A percentile compares a stretch with the other conserved stretches of the same genome.
Conservation (phyloP, 2,888 invertebrate genomes). For the Trisateles emortualis region DNA sequence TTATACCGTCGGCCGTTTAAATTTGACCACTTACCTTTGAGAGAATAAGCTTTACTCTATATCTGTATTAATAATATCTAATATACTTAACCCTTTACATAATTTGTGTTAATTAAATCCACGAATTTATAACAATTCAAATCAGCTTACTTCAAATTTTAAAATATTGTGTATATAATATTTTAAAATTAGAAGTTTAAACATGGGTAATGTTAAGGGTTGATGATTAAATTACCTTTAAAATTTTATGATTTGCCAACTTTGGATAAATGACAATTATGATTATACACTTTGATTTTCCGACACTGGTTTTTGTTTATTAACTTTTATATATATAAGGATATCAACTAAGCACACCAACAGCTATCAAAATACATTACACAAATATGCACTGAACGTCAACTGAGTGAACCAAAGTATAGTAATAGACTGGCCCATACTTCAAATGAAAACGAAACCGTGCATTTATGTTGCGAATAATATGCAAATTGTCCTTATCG, state of each 20-base stretch:
- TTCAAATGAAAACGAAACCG: slow-evolving; percentile 71
- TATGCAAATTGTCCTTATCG: slow-evolving; percentile 76
- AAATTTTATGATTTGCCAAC: too few species aligned
- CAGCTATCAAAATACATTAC: neutral
- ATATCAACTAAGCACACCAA: neutral
- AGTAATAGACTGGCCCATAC: slow-evolving; percentile 60
- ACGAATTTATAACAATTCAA: too few species aligned
- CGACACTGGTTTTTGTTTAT: neutral
- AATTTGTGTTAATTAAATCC: too few species aligned
- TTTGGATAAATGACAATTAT: too few species aligned
- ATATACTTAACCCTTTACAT: too few species aligned
- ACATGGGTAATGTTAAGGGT: too few species aligned
- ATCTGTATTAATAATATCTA: too few species aligned
- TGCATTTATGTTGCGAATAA: slow-evolving; percentile 70
- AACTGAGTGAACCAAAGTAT: slow-evolving; percentile 57
- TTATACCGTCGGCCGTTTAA: slow-evolving; percentile 20
- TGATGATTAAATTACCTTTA: too few species aligned
- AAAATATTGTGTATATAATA: too few species aligned
- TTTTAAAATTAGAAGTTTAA: too few species aligned
- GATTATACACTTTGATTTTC: neutral
- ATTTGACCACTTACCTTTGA: slow-evolving; percentile 7
- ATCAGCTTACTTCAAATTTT: too few species aligned
- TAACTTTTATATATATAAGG: neutral
- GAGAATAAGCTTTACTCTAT: slow-evolving; percentile 1
- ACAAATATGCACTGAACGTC: slow-evolving; percentile 12